Evolutionary conservation across 2,113 vertebrate genomes (phyloP), one percentile per base, ranked within the genome.

Genomic region (Colaptes auratus): DNA sequence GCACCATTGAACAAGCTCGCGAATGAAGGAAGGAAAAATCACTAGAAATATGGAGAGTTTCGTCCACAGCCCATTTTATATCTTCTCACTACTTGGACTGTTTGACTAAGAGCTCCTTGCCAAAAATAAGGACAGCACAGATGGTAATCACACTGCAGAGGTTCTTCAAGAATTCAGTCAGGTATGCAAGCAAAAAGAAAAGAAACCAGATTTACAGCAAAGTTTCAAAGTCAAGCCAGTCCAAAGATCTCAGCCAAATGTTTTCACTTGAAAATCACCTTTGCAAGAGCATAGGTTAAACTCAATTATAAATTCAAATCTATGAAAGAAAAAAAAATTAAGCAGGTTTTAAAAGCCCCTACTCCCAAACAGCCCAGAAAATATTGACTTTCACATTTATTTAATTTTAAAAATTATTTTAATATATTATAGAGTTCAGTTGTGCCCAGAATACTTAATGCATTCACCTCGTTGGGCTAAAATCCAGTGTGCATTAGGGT

Each of bases 1-100:
- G 39, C 33, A 75, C 25, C 28, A 10, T 56, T 78, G 27, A 88
- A 61, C 36, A 90, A 86, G 21, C 3, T 81, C 31, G 48, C 86
- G 53, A 94, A 81, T 42, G 8, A 67, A 86, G 44, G 13, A 14
- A 72, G 75, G 31, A 73, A 86, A 81, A 95, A 81, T 27, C n/a
- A 46, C n/a, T 92, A 50, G 53, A 58, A 81, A 84, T 12, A 2
- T 39, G 21, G 8, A 15, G 6, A 44, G 27, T 82, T 44, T 9
- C 30, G 2, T 77, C 20, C 20, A 53, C 27, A 81, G 13, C 7
- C 14, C 28, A 65, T 59, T 86, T 88, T 74, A 39, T 25, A 53
- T 6, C 16, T 86, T 83, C 52, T 64, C 8, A 60, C 8, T 64
- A 12, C 25, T 59, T 27, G 35, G n/a, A 79, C 12, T 58, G 13